Conservation (phyloP, 2,113 vertebrate species). For the Macquaria ambigua region DNA sequence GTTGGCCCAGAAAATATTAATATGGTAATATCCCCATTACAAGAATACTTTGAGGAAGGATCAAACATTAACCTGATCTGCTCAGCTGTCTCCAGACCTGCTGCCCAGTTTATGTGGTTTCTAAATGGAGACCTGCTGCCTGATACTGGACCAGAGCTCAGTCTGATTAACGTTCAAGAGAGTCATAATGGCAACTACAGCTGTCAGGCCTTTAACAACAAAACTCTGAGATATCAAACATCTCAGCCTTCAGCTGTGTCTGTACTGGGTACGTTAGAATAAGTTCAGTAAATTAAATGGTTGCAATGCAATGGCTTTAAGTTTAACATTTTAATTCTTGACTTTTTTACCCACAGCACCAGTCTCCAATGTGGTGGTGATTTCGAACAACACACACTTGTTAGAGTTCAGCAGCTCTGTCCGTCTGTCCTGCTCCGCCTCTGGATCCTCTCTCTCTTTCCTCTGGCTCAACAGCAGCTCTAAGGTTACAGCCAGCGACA, state of each 20-base stretch:
- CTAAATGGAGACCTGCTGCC: constrained; percentile 45
- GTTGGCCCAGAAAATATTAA: constrained; percentile 58
- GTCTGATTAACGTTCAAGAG: constrained; percentile 60
- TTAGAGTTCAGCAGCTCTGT: constrained; percentile 52
- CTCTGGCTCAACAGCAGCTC: constrained; percentile 71
- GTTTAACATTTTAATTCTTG: background rate
- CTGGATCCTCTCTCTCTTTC: constrained; percentile 59
- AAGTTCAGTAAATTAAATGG: background rate
- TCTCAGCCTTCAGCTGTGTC: constrained; percentile 40
- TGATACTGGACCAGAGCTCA: constrained; percentile 52
- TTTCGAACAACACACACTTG: constrained; percentile 25
- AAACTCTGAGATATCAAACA: constrained; percentile 36
- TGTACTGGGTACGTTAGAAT: constrained; percentile 52
- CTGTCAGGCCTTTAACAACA: constrained; percentile 64
- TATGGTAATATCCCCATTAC: constrained; percentile 28
- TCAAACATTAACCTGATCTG: constrained; percentile 65
- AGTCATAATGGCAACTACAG: constrained; percentile 62
- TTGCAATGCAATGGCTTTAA: background rate
- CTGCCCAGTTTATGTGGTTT: constrained; percentile 45
- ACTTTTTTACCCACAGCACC: constrained; percentile 30
- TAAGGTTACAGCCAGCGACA: constrained; percentile 51
- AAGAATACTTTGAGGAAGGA: constrained; percentile 45
- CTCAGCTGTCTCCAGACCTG: constrained; percentile 40
- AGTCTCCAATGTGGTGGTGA: constrained; percentile 32
- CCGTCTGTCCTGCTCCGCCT: constrained; percentile 59